Conservation (phyloP, 1,140 invertebrate species). For the Spodoptera litura region DNA sequence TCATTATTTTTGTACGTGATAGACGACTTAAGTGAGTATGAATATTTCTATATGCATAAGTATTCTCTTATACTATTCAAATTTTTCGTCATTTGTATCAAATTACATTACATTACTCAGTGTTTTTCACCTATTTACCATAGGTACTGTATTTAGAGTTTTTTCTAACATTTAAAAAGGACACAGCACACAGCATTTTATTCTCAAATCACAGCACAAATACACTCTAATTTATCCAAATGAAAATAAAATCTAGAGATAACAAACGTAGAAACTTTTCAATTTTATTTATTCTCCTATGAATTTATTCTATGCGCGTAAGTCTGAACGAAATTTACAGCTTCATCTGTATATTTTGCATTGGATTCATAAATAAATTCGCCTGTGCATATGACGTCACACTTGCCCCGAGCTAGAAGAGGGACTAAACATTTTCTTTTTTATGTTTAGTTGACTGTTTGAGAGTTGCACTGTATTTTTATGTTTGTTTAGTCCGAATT, state of each 20-base stretch:
- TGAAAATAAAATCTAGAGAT: background rate
- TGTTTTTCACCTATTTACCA: too few relatives aligned
- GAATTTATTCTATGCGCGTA: constrained; percentile 19
- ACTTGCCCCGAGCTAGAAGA: constrained; percentile 10
- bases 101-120: too few relatives aligned
- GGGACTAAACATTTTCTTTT: constrained; percentile 2
- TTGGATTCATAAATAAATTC: constrained; percentile 36
- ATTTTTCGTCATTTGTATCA: too few relatives aligned
- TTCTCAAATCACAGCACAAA: too few relatives aligned
- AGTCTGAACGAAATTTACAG: constrained; percentile 13
- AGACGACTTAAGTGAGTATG: constrained; percentile 13
- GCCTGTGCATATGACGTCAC: constrained; percentile 20
- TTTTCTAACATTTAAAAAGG: too few relatives aligned
- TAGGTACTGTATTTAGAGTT: too few relatives aligned
- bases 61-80: too few relatives aligned
- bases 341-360: constrained; percentile 10
- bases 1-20: constrained; percentile 30
- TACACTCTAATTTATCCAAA: background rate
- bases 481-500: background rate
- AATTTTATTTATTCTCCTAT: constrained; percentile 1
- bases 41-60: background rate
- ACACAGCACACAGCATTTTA: too few relatives aligned
- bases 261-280: constrained; percentile 11
- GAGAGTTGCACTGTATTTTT: constrained; percentile 7
- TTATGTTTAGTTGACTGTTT: background rate